Evolutionary conservation across 2,797 vertebrate species (phyloP), one percentile per base, ranked within the genome.

Genomic region (Phalloptychus januarius): DNA sequence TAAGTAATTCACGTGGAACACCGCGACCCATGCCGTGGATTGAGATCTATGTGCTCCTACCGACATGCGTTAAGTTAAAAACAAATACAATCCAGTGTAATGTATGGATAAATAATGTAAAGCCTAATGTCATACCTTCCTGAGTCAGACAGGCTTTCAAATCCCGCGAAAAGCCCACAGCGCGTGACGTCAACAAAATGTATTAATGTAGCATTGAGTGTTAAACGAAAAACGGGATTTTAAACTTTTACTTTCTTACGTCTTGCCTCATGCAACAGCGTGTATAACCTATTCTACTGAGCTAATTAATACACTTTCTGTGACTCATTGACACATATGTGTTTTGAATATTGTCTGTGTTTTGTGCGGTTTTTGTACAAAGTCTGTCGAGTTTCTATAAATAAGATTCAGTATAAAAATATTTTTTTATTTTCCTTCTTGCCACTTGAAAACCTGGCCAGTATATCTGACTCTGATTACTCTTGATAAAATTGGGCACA

Each of bases 171-270:
- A 71, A 65, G 42, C 25, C 38, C 23, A 6, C 18, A 25, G 52
- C 75, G 71, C 38, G 78, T 80, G 78, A 74, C 63, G 56, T 44
- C 50, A 79, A 45, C 40, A 71, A 52, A 25, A 18, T 5, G 0
- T 58, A 23, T 56, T 44, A 31, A 58, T 45, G 73, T 31, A 45
- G 73, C 73, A 7, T 61, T 75, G 54, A 61, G 2, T 23, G 73
- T 45, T 5, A 44, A 23, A 25, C 25, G 25, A 20, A 40, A 61
- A 61, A 7, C 11, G 5, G 2, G 1, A 0, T 31, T 13, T 28
- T 72, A 8, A 36, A 28, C 33, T 38, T 65, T 18, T 61, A 18
- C 31, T 61, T 31, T 33, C 6, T 15, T 8, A 61, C 58, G 8
- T 18, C 15, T 33, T 61, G 15, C 11, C 54, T 28, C 11, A 31